Percentiles rank a stretch among this genome's conserved stretches.
Evolutionary conservation across 2,888 invertebrate species (phyloP).

Genomic region (Latrodectus elegans): DNA sequence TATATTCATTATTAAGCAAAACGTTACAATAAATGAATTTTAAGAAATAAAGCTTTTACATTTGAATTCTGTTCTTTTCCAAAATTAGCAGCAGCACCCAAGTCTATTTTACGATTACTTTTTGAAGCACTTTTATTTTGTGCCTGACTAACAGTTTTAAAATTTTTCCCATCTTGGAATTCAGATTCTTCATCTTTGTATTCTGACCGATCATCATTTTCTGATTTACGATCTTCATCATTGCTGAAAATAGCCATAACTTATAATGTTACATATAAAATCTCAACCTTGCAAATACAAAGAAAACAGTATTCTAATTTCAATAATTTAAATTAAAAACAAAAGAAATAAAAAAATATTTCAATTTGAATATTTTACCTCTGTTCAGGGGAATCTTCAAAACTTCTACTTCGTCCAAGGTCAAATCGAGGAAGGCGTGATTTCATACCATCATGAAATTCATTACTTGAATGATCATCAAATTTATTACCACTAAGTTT

Average conservation of each 20-base stretch:
- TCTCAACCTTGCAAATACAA: not conserved
- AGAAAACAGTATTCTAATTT: not conserved
- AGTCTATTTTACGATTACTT: slow-evolving; percentile 75
- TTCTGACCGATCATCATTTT: slow-evolving; percentile 62
- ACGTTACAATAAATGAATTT: not conserved
- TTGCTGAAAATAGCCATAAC: slow-evolving; percentile 24
- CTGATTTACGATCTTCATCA: slow-evolving; percentile 65
- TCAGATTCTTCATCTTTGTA: slow-evolving; percentile 82
- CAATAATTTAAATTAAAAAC: not conserved
- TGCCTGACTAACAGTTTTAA: slow-evolving; percentile 74
- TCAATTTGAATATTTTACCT: slow-evolving; percentile 42
- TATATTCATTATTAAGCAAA: not conserved
- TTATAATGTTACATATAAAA: no score
- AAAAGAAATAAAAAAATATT: not conserved
- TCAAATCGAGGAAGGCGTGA: slow-evolving; percentile 62
- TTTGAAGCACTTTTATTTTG: slow-evolving; percentile 58
- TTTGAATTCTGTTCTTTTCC: slow-evolving; percentile 74
- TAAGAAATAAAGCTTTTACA: slow-evolving; percentile 20
- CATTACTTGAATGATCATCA: slow-evolving; percentile 37
- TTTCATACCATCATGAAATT: slow-evolving; percentile 61
- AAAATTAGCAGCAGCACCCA: slow-evolving; percentile 82
- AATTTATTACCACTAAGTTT: slow-evolving; percentile 21
- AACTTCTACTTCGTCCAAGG: slow-evolving; percentile 68
- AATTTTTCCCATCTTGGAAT: slow-evolving; percentile 76
- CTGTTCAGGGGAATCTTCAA: slow-evolving; percentile 70